Evolutionary conservation across 2,113 vertebrate genomes (phyloP).

Genomic region (Triplophysa rosa): DNA sequence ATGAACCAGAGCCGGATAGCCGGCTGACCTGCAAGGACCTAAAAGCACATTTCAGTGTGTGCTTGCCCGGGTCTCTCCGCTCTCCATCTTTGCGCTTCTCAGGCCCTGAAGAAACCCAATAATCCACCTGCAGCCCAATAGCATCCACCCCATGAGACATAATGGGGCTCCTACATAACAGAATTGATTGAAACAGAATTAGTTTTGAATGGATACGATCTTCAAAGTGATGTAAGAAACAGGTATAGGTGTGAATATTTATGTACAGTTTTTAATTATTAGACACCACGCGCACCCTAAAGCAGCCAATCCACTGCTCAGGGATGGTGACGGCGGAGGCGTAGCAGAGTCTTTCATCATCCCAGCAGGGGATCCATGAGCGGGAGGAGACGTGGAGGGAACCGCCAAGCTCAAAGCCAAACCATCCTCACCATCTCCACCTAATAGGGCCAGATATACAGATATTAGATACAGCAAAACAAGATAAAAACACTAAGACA

Average conservation of each 20-base stretch:
- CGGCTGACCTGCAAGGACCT: constrained; percentile 79
- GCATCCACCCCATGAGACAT: constrained; percentile 73
- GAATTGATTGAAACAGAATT: background rate
- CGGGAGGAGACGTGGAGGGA: constrained; percentile 77
- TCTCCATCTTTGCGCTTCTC: constrained; percentile 77
- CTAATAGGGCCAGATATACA: constrained; percentile 7
- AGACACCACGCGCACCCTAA: constrained; percentile 61
- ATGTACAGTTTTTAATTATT: background rate
- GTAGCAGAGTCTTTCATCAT: constrained; percentile 72
- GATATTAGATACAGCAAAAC: too few species aligned
- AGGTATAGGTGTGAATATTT: background rate
- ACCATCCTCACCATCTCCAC: constrained; percentile 51
- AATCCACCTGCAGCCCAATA: constrained; percentile 81
- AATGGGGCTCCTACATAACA: constrained; percentile 64
- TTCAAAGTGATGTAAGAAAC: background rate
- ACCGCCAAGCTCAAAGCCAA: constrained; percentile 53
- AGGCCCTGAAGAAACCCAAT: constrained; percentile 73
- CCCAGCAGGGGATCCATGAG: constrained; percentile 64
- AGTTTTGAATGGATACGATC: background rate
- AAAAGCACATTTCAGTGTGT: constrained; percentile 78
- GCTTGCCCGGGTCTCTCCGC: constrained; percentile 73
- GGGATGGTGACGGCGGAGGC: constrained; percentile 77
- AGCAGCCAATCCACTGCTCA: constrained; percentile 70
- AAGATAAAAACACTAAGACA: too few species aligned
- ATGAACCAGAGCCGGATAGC: constrained; percentile 61